Conservation (phyloP, 1,140 invertebrate species). For the Drosophila teissieri region DNA sequence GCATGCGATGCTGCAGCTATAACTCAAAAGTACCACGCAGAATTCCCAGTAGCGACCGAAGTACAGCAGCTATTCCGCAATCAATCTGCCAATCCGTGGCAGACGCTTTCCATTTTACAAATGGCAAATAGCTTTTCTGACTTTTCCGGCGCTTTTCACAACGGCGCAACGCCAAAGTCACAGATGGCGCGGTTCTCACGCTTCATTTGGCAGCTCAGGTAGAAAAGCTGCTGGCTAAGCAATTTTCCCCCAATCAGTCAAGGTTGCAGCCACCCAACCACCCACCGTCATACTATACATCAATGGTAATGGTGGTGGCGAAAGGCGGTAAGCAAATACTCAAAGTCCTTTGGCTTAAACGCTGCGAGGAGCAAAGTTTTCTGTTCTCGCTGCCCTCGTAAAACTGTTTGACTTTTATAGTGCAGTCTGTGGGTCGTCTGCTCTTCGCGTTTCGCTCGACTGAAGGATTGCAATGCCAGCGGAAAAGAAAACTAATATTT, state of each 20-base stretch:
- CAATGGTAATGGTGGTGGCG: neutral
- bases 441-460: neutral
- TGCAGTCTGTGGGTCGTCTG: neutral
- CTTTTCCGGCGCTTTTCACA: conserved; percentile 11
- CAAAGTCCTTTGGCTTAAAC: conserved; percentile 67
- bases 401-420: conserved; percentile 30
- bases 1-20: conserved; percentile 3
- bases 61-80: conserved; percentile 19
- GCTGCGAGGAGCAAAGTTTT: conserved; percentile 61
- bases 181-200: conserved; percentile 58
- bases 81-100: conserved; percentile 59
- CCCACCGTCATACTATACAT: neutral
- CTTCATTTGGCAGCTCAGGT: conserved; percentile 61
- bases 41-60: conserved; percentile 6
- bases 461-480: conserved; percentile 32
- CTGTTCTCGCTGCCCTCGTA: conserved; percentile 27
- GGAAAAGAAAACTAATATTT: conserved; percentile 26
- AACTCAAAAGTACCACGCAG: conserved; percentile 10
- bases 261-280: conserved; percentile 1
- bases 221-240: conserved; percentile 22
- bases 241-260: conserved; percentile 42
- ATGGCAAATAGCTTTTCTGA: conserved; percentile 42
- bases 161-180: conserved; percentile 27
- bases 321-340: conserved; percentile 61
- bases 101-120: conserved; percentile 46